Base-by-base conservation (phyloP, 1,140 invertebrate genomes). In the Euwallacea similis region DNA sequence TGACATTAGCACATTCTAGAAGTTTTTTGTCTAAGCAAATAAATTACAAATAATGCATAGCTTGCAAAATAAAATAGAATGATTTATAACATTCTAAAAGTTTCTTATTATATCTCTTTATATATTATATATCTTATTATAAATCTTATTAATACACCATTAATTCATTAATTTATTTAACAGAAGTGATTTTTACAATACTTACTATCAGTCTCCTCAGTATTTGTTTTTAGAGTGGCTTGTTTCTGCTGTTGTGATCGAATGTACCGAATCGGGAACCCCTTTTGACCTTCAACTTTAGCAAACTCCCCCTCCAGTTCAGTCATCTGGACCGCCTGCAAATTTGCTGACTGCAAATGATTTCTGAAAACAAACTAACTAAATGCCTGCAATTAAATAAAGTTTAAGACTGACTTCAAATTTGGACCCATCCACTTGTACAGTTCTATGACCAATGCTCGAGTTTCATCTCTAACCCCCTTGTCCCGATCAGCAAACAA, bases 401-500 rank as follows among this genome's bases (percentile, higher is more conserved):
- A 50, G 6, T 50, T 50, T 50, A 2, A 9, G 21, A 69, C 61
- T 69, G 69, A 79, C 79, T 73, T 78, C 64, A 81, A 65, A 60
- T 75, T 74, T n/a, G 74, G 69, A 33, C 81, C 81, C 58, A 81
- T 79, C 80, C 80, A 90, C 86, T 88, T 89, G 83, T 94, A 97
- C 78, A 98, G 92, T 84, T 98, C 96, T 71, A 98, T 85, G 11
- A 93, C 89, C 76, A 98, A 83, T 46, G 87, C 85, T 82, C 98
- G 97, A 58, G 92, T 90, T 83, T 98, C 95, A 77, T 98, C 95
- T 67, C 97, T 84, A 0, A 99, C 95, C 71, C 81, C 88, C 80
- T 98, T 97, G 82, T 98, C 97, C 75, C 96, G 86, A 78, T 98
- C 94, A 69, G 97, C 93, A 44, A 98, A 84, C 42, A 98, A 85